phyloP scores from a whole-genome alignment of 2,113 vertebrate species.

The Tetrao urogallus region DNA sequence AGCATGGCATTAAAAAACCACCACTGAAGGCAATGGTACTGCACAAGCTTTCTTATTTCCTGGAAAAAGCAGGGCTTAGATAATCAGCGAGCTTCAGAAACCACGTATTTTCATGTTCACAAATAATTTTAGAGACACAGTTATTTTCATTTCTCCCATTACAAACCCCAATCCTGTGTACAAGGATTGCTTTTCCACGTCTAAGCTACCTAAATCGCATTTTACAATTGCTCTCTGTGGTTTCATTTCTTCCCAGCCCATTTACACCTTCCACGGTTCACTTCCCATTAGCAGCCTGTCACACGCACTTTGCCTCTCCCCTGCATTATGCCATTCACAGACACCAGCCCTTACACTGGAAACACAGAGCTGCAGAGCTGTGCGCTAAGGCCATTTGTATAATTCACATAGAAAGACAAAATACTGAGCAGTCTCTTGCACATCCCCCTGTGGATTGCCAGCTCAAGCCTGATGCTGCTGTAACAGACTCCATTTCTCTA shows the following conservation, averaged over 20 bases:
- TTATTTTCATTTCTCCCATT: background rate
- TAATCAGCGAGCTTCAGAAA: background rate
- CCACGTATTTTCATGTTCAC: background rate
- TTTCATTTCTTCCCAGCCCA: background rate
- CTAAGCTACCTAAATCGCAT: background rate
- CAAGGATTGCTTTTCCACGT: background rate
- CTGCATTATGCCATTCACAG: background rate
- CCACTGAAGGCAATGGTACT: background rate
- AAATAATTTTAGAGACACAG: background rate
- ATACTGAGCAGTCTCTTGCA: background rate
- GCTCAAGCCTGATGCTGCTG: background rate
- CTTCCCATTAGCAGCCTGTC: background rate
- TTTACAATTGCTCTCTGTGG: background rate
- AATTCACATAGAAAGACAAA: background rate
- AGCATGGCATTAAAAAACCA: background rate
- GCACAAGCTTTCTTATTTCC: background rate
- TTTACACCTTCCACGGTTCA: background rate
- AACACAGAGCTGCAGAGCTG: background rate
- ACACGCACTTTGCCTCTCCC: background rate
- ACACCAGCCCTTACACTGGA: background rate
- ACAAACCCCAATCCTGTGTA: background rate
- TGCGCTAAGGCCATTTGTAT: background rate
- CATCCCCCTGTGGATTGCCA: background rate
- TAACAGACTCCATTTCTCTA: background rate
- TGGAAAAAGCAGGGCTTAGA: background rate